Conservation (phyloP, 2,888 invertebrate genomes). For the Plebejus melissa region DNA sequence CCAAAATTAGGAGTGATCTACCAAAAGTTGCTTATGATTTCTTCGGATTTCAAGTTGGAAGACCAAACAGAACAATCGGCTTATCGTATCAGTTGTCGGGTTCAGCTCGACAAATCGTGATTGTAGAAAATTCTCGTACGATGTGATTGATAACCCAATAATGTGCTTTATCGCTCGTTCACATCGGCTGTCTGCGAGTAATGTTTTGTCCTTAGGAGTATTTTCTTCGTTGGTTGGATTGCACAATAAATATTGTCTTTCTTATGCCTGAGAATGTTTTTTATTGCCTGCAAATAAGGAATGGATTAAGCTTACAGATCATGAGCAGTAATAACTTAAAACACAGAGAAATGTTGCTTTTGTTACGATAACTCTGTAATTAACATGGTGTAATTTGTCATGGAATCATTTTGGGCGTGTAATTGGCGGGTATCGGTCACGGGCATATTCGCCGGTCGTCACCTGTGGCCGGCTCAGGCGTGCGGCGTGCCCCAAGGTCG, state of each 20-base stretch:
- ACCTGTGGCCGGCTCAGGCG: neutral
- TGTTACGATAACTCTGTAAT: neutral
- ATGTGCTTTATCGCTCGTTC: neutral
- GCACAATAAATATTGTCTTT: neutral
- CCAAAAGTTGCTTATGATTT: neutral
- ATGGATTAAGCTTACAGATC: neutral
- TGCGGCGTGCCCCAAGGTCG: constrained; percentile 20
- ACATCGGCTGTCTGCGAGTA: neutral
- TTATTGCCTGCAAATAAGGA: neutral
- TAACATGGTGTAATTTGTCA: neutral
- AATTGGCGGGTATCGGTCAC: neutral
- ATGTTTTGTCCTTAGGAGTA: neutral
- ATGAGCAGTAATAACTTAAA: neutral
- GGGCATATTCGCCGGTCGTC: neutral
- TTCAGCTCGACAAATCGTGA: neutral
- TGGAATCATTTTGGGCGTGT: neutral
- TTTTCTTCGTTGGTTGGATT: neutral
- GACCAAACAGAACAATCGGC: neutral
- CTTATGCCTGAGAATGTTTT: neutral
- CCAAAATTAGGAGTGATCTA: neutral
- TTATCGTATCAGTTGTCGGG: neutral
- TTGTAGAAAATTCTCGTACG: constrained; percentile 14
- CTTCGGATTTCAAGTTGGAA: neutral
- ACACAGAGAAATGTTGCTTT: neutral
- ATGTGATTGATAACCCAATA: constrained; percentile 13